phyloP scores from a whole-genome alignment of 2,888 invertebrate species.

The Nomada hirtipes region DNA sequence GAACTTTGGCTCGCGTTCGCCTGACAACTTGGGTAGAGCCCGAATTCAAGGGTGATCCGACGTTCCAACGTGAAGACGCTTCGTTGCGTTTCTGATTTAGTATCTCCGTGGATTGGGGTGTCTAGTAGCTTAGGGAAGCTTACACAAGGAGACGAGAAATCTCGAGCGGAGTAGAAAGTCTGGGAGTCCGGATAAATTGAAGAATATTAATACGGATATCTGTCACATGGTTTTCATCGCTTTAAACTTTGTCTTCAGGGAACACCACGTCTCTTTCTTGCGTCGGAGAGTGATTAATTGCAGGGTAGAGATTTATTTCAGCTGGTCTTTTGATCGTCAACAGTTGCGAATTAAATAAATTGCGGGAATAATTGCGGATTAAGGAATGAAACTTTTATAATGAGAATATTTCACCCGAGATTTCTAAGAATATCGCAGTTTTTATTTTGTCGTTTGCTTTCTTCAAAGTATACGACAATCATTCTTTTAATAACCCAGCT shows the following conservation, averaged over 20 bases:
- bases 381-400: no score
- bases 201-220: conserved; percentile 13
- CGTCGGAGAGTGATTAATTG: neutral
- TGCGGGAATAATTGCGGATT: neutral
- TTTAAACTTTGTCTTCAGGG: neutral
- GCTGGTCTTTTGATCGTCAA: neutral
- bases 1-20: conserved; percentile 49
- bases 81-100: conserved; percentile 80
- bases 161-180: conserved; percentile 24
- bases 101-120: conserved; percentile 63
- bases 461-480: neutral
- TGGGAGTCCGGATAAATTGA: conserved; percentile 36
- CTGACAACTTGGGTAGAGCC: conserved; percentile 59
- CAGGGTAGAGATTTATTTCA: no score
- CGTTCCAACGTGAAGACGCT: conserved; percentile 75
- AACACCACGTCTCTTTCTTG: no score
- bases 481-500: neutral
- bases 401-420: neutral
- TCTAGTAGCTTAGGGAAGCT: conserved; percentile 61
- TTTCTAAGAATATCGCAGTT: neutral
- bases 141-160: conserved; percentile 47
- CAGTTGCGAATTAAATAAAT: neutral
- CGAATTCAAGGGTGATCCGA: conserved; percentile 69
- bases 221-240: neutral
- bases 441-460: neutral